phyloP scores from a whole-genome alignment of 2,888 invertebrate species.

The Lasioglossum zephyrum region DNA sequence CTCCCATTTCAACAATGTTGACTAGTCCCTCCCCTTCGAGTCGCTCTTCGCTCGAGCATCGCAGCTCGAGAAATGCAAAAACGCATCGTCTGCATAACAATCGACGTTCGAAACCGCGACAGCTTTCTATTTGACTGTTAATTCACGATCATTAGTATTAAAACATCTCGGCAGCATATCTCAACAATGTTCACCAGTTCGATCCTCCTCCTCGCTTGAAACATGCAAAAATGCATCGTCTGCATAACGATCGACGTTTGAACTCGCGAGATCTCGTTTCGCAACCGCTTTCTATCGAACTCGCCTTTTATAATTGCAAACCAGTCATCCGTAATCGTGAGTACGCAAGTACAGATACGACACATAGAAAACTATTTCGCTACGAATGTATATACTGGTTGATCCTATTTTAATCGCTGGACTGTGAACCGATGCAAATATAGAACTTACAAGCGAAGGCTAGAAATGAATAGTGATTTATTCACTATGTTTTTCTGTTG shows the following conservation, averaged over 20 bases:
- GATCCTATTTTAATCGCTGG: background rate
- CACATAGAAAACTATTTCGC: background rate
- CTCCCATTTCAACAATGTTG: slow-evolving; percentile 13
- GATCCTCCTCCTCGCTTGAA: background rate
- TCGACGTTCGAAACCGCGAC: background rate
- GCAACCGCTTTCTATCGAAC: background rate
- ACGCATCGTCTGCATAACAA: background rate
- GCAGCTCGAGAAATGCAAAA: background rate
- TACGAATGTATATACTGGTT: background rate
- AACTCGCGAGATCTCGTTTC: background rate
- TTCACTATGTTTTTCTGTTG: background rate
- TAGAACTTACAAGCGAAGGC: background rate
- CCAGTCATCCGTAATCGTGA: background rate
- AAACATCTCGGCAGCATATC: too few species aligned
- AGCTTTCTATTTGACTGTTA: too few species aligned
- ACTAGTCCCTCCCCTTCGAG: background rate
- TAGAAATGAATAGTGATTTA: background rate
- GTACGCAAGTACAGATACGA: background rate
- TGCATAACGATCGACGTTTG: background rate
- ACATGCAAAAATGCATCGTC: background rate
- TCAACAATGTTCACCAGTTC: too few species aligned
- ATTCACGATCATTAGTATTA: too few species aligned
- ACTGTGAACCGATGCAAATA: background rate
- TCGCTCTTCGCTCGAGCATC: background rate
- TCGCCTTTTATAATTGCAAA: background rate